phyloP scores from a whole-genome alignment of 2,113 vertebrate genomes.

The Heteronetta atricapilla region DNA sequence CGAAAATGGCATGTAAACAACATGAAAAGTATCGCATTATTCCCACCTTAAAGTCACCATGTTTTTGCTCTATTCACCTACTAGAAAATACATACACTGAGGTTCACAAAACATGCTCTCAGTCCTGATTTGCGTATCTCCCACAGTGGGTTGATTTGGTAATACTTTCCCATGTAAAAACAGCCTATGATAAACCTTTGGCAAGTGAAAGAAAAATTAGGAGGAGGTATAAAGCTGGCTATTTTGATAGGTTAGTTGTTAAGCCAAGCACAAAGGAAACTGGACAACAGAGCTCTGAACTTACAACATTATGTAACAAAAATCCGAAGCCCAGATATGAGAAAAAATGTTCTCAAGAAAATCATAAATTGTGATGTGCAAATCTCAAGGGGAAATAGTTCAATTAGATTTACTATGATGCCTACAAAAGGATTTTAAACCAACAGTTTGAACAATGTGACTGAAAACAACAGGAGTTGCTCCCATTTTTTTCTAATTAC shows the following conservation, averaged over 20 bases:
- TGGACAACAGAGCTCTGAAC: neutral
- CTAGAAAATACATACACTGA: neutral
- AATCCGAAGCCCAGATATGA: neutral
- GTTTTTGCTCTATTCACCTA: neutral
- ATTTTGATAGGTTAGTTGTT: neutral
- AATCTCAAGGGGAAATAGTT: neutral
- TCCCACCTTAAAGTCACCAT: neutral
- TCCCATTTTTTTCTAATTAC: conserved; percentile 56
- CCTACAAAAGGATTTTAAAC: neutral
- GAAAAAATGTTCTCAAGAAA: neutral
- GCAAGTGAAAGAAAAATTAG: neutral
- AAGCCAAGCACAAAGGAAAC: neutral
- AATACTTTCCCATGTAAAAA: neutral
- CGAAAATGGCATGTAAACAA: neutral
- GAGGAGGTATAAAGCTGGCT: neutral
- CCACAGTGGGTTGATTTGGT: neutral
- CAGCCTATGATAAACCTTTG: neutral
- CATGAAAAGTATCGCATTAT: neutral
- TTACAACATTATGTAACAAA: neutral
- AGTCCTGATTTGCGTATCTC: neutral
- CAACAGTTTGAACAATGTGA: neutral
- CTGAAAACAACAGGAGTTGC: neutral
- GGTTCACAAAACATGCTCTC: neutral
- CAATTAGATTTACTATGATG: neutral
- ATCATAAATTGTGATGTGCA: neutral